phyloP scores from a whole-genome alignment of 2,113 vertebrate genomes.

The Spermophilus dauricus region DNA sequence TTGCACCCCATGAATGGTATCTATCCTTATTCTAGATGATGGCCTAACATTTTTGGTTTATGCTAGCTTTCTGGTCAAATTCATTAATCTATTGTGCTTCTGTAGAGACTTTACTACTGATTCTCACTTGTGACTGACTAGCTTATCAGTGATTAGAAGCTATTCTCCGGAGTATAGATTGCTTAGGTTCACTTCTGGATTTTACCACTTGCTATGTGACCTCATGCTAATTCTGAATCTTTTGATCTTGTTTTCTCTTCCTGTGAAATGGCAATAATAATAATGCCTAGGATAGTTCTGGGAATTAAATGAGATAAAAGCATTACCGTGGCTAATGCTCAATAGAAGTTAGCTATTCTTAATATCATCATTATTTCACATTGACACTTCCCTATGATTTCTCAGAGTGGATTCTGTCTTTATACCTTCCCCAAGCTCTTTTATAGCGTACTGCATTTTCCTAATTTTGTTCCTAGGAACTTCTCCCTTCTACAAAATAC shows the following conservation, averaged over 20 bases:
- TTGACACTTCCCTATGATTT: slow-evolving; percentile 5
- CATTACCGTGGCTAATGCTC: slow-evolving; percentile 21
- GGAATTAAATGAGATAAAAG: not conserved
- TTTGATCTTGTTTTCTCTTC: slow-evolving; percentile 20
- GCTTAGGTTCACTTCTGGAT: not conserved
- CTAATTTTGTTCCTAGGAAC: not conserved
- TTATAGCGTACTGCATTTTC: not conserved
- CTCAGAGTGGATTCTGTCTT: not conserved
- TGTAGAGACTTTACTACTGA: not conserved
- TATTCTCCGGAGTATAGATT: not conserved
- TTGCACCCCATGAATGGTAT: not conserved
- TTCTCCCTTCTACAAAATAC: not conserved
- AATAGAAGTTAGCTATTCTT: not conserved
- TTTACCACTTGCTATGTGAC: not conserved
- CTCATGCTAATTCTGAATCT: not conserved
- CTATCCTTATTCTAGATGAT: not conserved
- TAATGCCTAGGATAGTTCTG: not conserved
- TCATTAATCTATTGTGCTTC: not conserved
- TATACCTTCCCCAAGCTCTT: not conserved
- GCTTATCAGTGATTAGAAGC: not conserved
- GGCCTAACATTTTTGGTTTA: slow-evolving; percentile 13
- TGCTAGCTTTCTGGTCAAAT: slow-evolving; percentile 1
- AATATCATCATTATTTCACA: not conserved
- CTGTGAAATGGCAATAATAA: not conserved
- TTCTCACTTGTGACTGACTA: not conserved